Conservation (phyloP, 1,140 invertebrate species). For the Vanessa tameamea region DNA sequence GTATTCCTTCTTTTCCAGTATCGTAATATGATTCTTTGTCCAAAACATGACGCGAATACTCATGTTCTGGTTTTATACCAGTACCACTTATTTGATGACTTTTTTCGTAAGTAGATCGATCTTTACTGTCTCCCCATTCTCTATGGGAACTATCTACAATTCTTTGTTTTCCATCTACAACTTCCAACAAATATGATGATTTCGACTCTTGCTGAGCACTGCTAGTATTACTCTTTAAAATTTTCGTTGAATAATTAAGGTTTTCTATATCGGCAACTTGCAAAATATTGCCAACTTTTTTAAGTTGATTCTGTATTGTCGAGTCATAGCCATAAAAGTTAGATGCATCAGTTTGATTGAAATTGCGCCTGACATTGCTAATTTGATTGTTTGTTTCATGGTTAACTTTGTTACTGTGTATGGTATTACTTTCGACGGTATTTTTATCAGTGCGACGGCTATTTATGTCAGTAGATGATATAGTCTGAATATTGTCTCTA, state of each 20-base stretch:
- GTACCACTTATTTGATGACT: constrained; percentile 75
- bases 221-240: constrained; percentile 73
- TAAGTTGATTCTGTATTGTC: constrained; percentile 69
- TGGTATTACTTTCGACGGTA: constrained; percentile 31
- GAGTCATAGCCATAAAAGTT: constrained; percentile 74
- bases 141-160: constrained; percentile 81
- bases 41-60: constrained; percentile 79
- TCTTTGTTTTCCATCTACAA: constrained; percentile 82
- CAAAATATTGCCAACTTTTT: constrained; percentile 70
- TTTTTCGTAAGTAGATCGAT: constrained; percentile 79
- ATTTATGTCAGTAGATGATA: constrained; percentile 15
- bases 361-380: constrained; percentile 43
- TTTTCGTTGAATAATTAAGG: constrained; percentile 72
- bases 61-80: constrained; percentile 78
- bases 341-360: constrained; percentile 69
- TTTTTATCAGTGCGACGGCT: constrained; percentile 37
- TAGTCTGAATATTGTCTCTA: constrained; percentile 16
- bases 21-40: constrained; percentile 81
- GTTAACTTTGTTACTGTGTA: constrained; percentile 29
- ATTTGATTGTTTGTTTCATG: constrained; percentile 41
- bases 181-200: constrained; percentile 81
- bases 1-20: constrained; percentile 78
- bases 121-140: constrained; percentile 80
- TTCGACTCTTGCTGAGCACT: constrained; percentile 79
- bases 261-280: constrained; percentile 64